Base-by-base conservation (phyloP, 2,113 vertebrate species). In the Cavia porcellus region DNA sequence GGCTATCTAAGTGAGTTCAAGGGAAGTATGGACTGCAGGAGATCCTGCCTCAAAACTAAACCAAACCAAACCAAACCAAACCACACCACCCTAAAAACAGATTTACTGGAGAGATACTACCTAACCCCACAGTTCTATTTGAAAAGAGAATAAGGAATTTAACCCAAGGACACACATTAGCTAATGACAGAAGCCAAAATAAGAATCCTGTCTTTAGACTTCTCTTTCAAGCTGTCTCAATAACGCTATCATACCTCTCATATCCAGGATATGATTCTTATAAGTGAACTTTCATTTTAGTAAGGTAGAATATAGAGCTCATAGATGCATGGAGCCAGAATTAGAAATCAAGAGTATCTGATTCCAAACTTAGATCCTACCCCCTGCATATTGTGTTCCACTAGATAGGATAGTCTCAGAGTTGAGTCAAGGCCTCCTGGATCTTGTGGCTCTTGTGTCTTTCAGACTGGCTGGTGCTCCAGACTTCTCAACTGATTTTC, bases 401-500 rank as follows among this genome's bases (percentile, higher is more conserved):
- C 28, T 2, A 47, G 7, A 0, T 14, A 32, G 57, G 38, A 30
- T 6, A 9, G 20, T 57, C 91, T 94, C 83, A 25, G 93, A 52
- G 50, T 2, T 55, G 13, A 59, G 22, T 28, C 25, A 35, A 74
- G 72, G 30, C 17, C 7, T 70, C 25, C 45, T 1, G 17, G 47
- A 17, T 81, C 59, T 45, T 86, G 28, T 38, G 19, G 24, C 64
- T 62, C 12, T 80, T 89, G 59, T 95, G 59, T 90, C 62, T 97
- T 98, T 82, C 89, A 98, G 97, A 93, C 13, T 98, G 97, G 97
- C 52, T 98, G 89, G 38, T 97, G 22, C 93, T 98, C 30, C 97
- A 98, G 89, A 96, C 96, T 8, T 3, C 80, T 3, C 74, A 30
- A 9, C 38, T 79, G 3, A 79, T 94, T 38, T 97, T 98, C 84